Evolutionary conservation across 2,888 invertebrate species (phyloP).

Genomic region (Nymphalis polychloros): DNA sequence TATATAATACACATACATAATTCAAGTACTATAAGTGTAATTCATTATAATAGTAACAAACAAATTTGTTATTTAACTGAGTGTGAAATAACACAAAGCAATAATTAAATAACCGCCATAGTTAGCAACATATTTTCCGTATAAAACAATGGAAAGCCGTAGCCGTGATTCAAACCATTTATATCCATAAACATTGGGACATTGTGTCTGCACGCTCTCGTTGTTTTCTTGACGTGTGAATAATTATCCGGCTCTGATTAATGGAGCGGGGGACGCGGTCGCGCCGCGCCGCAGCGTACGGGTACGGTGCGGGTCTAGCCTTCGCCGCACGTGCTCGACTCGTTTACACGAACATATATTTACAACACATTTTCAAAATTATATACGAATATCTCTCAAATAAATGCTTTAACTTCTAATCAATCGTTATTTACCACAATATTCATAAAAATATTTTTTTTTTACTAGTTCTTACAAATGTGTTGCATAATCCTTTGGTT

Average conservation of each 20-base stretch:
- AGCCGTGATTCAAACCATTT: conserved; percentile 18
- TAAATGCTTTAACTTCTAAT: no score
- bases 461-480: no score
- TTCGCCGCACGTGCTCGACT: background rate
- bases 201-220: conserved; percentile 18
- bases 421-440: no score
- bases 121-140: background rate
- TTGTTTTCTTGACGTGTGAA: conserved; percentile 35
- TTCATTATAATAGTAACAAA: no score
- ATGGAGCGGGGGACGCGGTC: conserved; percentile 18
- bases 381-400: no score
- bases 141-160: conserved; percentile 20
- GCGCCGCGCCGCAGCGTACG: background rate
- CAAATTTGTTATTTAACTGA: background rate
- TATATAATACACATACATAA: no score
- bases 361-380: no score
- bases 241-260: conserved; percentile 34
- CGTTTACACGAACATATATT: background rate
- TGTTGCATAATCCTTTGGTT: no score
- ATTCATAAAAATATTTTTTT: no score
- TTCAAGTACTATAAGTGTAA: no score
- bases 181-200: conserved; percentile 20
- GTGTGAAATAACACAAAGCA: background rate
- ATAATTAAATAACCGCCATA: background rate
- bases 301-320: background rate